phyloP scores from a whole-genome alignment of 2,888 invertebrate genomes.

The Diarsia rubi region DNA sequence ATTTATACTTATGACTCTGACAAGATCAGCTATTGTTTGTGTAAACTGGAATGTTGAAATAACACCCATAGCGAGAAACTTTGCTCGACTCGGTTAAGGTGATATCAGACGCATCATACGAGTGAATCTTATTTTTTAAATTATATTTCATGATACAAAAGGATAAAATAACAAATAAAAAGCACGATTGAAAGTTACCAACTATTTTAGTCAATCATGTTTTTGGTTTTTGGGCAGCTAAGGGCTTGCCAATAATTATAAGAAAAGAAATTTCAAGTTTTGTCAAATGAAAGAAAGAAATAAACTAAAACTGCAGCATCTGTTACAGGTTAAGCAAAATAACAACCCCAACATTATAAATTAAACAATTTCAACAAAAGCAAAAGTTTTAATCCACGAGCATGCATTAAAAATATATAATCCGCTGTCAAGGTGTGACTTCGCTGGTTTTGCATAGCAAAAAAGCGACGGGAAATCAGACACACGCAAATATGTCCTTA shows the following conservation, averaged over 20 bases:
- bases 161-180: no score
- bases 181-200: not conserved
- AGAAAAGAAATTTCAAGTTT: not conserved
- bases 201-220: no score
- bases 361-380: not conserved
- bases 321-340: not conserved
- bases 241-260: not conserved
- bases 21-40: not conserved
- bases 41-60: not conserved
- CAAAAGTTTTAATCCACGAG: not conserved
- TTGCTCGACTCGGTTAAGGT: not conserved
- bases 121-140: not conserved
- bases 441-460: slow-evolving; percentile 22
- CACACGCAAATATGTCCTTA: slow-evolving; percentile 43
- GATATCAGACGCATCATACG: not conserved
- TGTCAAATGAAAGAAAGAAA: not conserved
- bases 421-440: slow-evolving; percentile 27
- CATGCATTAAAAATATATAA: slow-evolving; percentile 16
- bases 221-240: not conserved
- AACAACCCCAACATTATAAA: not conserved
- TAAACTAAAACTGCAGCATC: not conserved
- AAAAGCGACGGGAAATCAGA: slow-evolving; percentile 49
- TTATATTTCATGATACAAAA: no score
- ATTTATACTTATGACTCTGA: not conserved
- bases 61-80: not conserved